A percentile compares a stretch with the other conserved stretches of the same genome.
phyloP scores from a whole-genome alignment of 2,888 invertebrate genomes.

The Parnassius apollo region DNA sequence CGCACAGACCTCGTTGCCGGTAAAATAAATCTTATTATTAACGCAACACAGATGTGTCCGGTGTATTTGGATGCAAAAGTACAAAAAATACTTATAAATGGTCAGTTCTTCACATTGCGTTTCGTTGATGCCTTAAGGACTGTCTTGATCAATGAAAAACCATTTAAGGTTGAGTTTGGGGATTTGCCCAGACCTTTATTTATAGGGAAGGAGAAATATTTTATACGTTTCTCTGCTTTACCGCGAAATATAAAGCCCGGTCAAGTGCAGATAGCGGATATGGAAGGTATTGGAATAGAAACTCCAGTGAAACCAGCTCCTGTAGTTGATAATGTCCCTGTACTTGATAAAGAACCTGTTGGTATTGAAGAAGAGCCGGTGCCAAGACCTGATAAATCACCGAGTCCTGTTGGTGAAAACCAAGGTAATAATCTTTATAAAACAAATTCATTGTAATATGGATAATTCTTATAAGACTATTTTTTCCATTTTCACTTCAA shows the following conservation, averaged over 20 bases:
- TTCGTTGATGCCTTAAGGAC: conserved; percentile 90
- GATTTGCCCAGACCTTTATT: conserved; percentile 90
- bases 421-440: conserved; percentile 50
- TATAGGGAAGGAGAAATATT: conserved; percentile 88
- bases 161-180: conserved; percentile 90
- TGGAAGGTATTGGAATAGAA: conserved; percentile 82
- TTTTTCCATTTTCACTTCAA: too few species aligned
- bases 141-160: conserved; percentile 89
- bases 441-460: too few species aligned
- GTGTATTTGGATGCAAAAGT: conserved; percentile 92
- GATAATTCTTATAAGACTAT: too few species aligned
- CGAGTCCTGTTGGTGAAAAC: conserved; percentile 64
- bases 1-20: conserved; percentile 92
- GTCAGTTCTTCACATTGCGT: conserved; percentile 86
- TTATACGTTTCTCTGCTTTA: conserved; percentile 89
- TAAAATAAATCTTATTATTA: conserved; percentile 90
- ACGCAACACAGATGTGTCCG: conserved; percentile 89
- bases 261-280: conserved; percentile 84
- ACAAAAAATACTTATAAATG: conserved; percentile 88
- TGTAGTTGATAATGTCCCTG: conserved; percentile 31
- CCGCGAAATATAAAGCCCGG: conserved; percentile 88
- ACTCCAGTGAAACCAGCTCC: conserved; percentile 36
- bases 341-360: conserved; percentile 25
- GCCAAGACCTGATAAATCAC: conserved; percentile 50
- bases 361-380: conserved; percentile 39